These are phyloP conservation scores for Megaptera novaeangliae DNA, from an alignment of 2,113 vertebrate species.

Conservation along the genomic window DNA sequence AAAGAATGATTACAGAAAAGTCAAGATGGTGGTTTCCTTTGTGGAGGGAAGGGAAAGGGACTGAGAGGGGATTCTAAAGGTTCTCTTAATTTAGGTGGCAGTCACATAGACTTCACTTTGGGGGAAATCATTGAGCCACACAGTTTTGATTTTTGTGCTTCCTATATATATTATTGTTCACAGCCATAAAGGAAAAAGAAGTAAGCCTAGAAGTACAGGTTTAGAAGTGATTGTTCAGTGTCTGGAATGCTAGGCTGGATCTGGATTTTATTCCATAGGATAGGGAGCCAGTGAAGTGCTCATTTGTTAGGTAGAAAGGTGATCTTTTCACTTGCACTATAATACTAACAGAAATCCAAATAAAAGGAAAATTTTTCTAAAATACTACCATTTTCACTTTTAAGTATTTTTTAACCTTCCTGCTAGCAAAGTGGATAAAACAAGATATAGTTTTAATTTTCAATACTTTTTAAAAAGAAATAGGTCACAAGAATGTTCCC, in stretches of 20 bases:
- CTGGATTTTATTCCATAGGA: background rate
- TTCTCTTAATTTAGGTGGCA: background rate
- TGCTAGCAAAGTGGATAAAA: background rate
- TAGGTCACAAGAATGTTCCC: background rate
- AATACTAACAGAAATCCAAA: background rate
- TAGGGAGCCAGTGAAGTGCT: background rate
- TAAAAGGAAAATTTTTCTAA: background rate
- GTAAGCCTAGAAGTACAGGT: background rate
- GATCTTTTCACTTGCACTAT: background rate
- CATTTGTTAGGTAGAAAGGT: background rate
- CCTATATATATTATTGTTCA: background rate
- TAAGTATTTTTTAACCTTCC: background rate
- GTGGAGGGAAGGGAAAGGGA: background rate
- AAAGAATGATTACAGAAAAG: background rate
- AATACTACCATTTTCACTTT: background rate
- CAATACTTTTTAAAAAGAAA: background rate
- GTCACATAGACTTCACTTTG: background rate
- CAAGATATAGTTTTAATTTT: conserved; percentile 6
- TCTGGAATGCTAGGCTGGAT: background rate
- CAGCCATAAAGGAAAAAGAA: background rate
- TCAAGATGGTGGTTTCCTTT: background rate
- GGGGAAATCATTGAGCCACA: background rate
- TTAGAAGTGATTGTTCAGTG: background rate
- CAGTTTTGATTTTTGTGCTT: background rate
- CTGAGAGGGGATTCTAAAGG: background rate